Conservation (phyloP, 2,797 vertebrate species). For the Acestrorhynchus altus region DNA sequence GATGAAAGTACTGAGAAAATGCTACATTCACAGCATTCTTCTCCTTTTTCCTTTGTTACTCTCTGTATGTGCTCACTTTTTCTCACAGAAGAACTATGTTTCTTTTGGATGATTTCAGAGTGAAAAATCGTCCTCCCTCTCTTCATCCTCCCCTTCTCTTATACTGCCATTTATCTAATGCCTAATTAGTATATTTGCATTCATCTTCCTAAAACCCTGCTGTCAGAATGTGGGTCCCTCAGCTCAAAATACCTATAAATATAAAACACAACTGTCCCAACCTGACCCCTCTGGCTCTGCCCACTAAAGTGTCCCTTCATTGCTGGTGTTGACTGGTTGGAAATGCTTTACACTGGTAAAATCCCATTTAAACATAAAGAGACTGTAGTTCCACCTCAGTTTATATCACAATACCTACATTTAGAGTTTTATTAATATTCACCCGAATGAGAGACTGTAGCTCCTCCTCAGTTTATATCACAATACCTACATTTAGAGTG, state of each 20-base stretch:
- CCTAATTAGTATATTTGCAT: background rate
- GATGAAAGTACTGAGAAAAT: background rate
- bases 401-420: too few relatives aligned
- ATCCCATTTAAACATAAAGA: too few relatives aligned
- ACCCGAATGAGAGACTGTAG: too few relatives aligned
- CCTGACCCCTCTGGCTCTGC: background rate
- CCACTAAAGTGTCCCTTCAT: background rate
- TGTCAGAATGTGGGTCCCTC: background rate
- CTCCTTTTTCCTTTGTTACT: background rate
- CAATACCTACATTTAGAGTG: too few relatives aligned
- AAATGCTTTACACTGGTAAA: too few relatives aligned
- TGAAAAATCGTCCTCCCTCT: constrained; percentile 3
- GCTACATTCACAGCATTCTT: background rate
- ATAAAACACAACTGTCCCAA: background rate
- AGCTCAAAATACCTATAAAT: background rate
- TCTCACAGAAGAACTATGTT: constrained; percentile 2
- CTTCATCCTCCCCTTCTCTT: background rate
- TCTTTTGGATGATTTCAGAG: background rate
- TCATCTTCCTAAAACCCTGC: background rate
- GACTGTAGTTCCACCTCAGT: too few relatives aligned
- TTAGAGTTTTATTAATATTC: too few relatives aligned
- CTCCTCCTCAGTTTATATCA: too few relatives aligned
- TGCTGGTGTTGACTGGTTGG: background rate
- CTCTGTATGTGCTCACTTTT: background rate
- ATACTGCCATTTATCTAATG: constrained; percentile 3